Base-by-base conservation (phyloP, 2,797 vertebrate species). In the Pseudochromis fuscus region DNA sequence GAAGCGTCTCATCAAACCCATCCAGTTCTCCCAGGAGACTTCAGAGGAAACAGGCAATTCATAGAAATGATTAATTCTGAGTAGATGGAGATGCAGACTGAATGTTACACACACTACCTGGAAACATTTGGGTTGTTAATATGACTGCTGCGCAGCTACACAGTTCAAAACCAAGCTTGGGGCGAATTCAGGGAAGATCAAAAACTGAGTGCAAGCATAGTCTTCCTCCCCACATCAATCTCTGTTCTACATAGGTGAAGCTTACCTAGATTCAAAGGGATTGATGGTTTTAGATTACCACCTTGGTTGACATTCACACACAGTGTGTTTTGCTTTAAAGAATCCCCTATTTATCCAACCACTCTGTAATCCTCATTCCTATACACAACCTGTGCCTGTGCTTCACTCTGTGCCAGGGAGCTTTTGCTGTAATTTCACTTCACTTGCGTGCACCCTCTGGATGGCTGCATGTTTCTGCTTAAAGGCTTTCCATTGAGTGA, bases 401-500 rank as follows among this genome's bases (percentile, higher is more conserved):
- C 82, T 68, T 79, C 49, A 45, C 77, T 79, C 64, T 51, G 77
- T 79, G 76, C 75, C 64, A 55, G 60, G 75, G 67, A 88, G 87
- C 79, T 81, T 88, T 84, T 61, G 73, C 83, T 88, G 85, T 88
- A 89, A 91, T 90, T 91, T 90, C 86, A 80, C 84, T 77, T 77
- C 83, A 79, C 81, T 84, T 83, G 78, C 48, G 67, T 85, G 73
- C 82, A 82, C 81, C 82, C 84, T 90, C 76, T 76, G 87, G 89
- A 89, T 85, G 85, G 84, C 87, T 90, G 87, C 77, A 72, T 89
- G 90, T 86, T 88, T 89, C 89, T 86, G 87, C 90, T 92, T 91
- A 92, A 92, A 92, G 89, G 89, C 88, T 93, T 92, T 91, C 81
- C 84, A 83, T 86, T 90, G 89, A 91, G 83, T 90, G 91, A 88